phyloP scores from a whole-genome alignment of 2,113 vertebrate species.

The Mohoua ochrocephala region DNA sequence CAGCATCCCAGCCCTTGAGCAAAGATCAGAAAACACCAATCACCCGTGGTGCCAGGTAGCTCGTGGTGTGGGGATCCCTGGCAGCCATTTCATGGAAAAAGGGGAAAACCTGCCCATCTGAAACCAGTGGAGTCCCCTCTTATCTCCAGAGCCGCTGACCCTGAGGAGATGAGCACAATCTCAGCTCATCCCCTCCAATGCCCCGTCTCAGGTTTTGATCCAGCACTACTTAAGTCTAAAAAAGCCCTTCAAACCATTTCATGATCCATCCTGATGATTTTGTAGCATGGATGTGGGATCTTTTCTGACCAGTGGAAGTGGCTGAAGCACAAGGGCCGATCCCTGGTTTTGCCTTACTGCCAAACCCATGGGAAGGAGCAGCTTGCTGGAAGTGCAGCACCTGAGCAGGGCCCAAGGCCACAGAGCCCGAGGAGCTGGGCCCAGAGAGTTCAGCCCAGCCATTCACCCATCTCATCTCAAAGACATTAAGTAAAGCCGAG shows the following conservation, averaged over 20 bases:
- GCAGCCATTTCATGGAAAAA: background rate
- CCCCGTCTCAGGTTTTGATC: background rate
- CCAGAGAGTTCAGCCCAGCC: background rate
- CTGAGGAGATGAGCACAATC: background rate
- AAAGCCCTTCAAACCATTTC: background rate
- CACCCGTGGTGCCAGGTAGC: background rate
- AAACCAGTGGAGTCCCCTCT: background rate
- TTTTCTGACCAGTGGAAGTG: background rate
- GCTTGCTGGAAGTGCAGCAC: background rate
- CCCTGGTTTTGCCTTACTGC: background rate
- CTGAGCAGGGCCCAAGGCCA: background rate
- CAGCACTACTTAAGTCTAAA: background rate
- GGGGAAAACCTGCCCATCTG: background rate
- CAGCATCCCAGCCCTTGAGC: background rate
- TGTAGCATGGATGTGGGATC: background rate
- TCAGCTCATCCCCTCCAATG: background rate
- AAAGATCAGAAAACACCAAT: background rate
- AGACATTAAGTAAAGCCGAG: background rate
- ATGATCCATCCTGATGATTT: background rate
- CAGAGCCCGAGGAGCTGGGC: background rate
- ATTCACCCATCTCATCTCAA: background rate
- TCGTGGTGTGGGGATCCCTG: background rate
- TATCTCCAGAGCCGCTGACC: background rate
- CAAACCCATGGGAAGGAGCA: fast-evolving
- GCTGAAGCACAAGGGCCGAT: background rate